These are phyloP conservation scores for Salvator merianae DNA, from an alignment of 2,113 vertebrate genomes.

Conservation along the genomic window DNA sequence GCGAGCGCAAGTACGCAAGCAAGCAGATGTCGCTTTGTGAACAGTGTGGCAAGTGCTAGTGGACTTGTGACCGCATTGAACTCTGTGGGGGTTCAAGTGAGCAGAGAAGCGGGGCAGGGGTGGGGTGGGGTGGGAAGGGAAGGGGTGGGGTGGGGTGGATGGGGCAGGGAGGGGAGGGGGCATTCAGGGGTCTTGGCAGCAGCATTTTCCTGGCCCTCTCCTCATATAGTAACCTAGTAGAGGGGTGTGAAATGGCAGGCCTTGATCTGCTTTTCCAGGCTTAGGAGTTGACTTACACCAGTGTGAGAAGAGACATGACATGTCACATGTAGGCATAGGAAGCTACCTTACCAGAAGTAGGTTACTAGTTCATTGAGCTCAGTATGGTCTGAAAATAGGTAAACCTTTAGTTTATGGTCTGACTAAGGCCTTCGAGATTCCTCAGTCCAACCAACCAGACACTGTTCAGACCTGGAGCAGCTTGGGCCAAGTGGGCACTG, in stretches of 20 bases:
- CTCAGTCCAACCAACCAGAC: too few relatives aligned
- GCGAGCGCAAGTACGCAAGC: slow-evolving; percentile 41
- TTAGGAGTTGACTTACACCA: neutral
- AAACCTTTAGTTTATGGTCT: too few relatives aligned
- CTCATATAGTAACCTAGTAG: neutral
- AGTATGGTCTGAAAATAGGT: neutral
- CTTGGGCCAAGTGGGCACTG: too few relatives aligned
- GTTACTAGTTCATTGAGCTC: neutral
- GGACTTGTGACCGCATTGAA: slow-evolving; percentile 47
- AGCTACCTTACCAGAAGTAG: neutral
- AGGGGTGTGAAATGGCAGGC: neutral
- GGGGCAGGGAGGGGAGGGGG: too few relatives aligned
- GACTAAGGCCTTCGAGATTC: too few relatives aligned
- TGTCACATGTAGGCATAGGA: neutral
- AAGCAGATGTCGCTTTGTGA: slow-evolving; percentile 9
- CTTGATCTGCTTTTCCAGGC: neutral
- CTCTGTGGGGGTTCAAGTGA: slow-evolving; percentile 37
- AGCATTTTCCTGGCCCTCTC: neutral
- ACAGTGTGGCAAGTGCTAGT: slow-evolving; percentile 25
- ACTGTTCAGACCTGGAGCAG: too few relatives aligned
- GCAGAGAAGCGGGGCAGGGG: neutral
- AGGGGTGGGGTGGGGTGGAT: neutral
- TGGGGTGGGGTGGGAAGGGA: neutral
- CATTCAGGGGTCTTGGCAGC: neutral
- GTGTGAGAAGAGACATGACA: slow-evolving; percentile 10